Conservation (phyloP, 64 coral and sea anemone species). For the Dendronephthya gigantea region DNA sequence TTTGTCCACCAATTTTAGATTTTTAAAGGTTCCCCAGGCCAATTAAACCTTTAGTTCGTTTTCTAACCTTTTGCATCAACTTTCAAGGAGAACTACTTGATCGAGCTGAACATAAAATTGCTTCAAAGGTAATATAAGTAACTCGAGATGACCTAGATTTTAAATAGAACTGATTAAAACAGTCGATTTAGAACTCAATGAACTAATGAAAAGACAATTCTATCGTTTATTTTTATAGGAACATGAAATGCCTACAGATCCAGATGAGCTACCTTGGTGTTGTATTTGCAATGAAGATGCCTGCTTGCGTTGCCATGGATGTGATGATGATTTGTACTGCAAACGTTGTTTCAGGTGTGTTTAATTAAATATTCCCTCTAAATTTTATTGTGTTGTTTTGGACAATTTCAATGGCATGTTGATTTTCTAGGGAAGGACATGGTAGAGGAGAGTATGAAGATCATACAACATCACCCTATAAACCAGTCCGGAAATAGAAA, state of each 20-base stretch:
- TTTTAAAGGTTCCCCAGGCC: too few species aligned
- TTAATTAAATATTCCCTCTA: too few species aligned
- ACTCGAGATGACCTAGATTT: too few species aligned
- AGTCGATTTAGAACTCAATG: too few species aligned
- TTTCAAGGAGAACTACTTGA: background rate
- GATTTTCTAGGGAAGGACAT: conserved; percentile 75
- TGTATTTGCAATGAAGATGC: conserved; percentile 99
- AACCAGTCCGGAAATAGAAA: conserved; percentile 57
- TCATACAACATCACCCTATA: conserved; percentile 61
- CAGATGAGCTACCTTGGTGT: conserved; percentile 93
- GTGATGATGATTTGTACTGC: conserved; percentile 96
- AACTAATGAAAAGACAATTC: too few species aligned
- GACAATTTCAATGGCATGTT: too few species aligned
- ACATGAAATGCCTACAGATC: conserved; percentile 63
- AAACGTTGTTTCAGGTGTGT: conserved; percentile 80
- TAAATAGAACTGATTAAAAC: too few species aligned
- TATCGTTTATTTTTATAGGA: conserved; percentile 65
- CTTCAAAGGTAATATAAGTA: background rate
- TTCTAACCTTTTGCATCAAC: background rate
- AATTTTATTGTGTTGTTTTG: too few species aligned
- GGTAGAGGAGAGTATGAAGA: conserved; percentile 64
- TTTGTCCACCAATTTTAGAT: too few species aligned
- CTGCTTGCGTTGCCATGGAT: conserved; percentile 72
- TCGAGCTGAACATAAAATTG: background rate
- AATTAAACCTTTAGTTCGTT: too few species aligned